A percentile compares a stretch with the other conserved stretches of the same genome.
phyloP scores from a whole-genome alignment of 2,113 vertebrate genomes.

The Myotis yumanensis region DNA sequence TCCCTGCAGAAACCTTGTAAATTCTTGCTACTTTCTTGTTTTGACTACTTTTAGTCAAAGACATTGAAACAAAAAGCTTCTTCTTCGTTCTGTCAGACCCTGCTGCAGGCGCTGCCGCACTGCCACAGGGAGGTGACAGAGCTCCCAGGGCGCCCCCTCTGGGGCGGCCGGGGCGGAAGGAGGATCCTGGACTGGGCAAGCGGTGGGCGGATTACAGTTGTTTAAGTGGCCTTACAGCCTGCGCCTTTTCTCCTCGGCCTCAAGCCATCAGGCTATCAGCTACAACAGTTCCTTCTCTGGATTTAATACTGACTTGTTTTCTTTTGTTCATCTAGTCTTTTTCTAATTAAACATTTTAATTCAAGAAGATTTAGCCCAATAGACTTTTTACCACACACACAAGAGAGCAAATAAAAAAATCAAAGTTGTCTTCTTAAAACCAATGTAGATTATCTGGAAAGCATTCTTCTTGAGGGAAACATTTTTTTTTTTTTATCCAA shows the following conservation, averaged over 20 bases:
- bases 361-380: not conserved
- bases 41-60: not conserved
- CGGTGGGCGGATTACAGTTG: not conserved
- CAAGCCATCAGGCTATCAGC: not conserved
- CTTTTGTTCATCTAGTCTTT: not conserved
- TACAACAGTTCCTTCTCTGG: not conserved
- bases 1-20: slow-evolving; percentile 1
- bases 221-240: not conserved
- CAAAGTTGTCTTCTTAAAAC: not conserved
- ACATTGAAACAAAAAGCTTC: not conserved
- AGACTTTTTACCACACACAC: not conserved
- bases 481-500: not conserved
- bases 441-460: not conserved
- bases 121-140: not conserved
- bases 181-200: not conserved
- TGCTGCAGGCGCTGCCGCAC: not conserved
- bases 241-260: not conserved
- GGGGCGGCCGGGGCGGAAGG: not conserved
- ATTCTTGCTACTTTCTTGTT: slow-evolving; percentile 7
- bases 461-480: not conserved
- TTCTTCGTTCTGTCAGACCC: not conserved
- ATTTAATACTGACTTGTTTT: not conserved
- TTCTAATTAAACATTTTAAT: slow-evolving; percentile 8
- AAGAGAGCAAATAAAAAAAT: not conserved
- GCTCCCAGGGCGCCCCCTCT: accelerated